A percentile compares a stretch with the other conserved stretches of the same genome.
Conservation (phyloP, 1,140 invertebrate species). For the Oreohelix idahoensis region DNA sequence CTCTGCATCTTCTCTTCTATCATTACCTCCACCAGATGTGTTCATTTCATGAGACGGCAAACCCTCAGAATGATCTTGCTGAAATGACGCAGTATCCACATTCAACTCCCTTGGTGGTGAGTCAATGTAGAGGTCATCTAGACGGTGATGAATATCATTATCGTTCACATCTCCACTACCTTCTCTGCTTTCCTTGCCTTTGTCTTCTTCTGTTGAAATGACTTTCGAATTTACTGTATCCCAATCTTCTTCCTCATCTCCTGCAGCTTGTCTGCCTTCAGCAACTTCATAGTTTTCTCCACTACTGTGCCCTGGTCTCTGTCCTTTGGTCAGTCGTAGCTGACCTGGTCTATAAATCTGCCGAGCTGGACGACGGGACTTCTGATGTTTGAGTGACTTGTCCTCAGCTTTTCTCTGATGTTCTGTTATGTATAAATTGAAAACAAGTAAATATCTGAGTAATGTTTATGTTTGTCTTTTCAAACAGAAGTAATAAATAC, state of each 20-base stretch:
- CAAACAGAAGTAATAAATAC: too few relatives aligned
- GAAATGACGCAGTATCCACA: background rate
- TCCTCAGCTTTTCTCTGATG: constrained; percentile 22
- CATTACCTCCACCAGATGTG: background rate
- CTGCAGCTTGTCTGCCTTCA: background rate
- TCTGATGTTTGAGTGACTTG: constrained; percentile 21
- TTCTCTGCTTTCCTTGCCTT: constrained; percentile 51
- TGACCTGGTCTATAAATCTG: constrained; percentile 58
- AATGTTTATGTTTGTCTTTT: too few relatives aligned
- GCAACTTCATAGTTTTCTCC: background rate
- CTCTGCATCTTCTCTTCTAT: constrained; percentile 14
- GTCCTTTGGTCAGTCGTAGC: constrained; percentile 34
- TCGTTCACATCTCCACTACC: constrained; percentile 52
- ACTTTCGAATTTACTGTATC: constrained; percentile 41
- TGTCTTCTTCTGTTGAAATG: constrained; percentile 46
- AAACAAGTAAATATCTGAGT: background rate
- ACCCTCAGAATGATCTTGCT: background rate
- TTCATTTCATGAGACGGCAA: background rate
- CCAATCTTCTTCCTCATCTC: constrained; percentile 48
- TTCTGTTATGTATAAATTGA: background rate
- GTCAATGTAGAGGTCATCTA: constrained; percentile 27
- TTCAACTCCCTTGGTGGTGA: constrained; percentile 41
- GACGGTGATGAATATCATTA: background rate
- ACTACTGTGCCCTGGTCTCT: constrained; percentile 9
- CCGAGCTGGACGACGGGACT: constrained; percentile 49